Evolutionary conservation across 2,113 vertebrate species (phyloP).

Genomic region (Mus pahari): DNA sequence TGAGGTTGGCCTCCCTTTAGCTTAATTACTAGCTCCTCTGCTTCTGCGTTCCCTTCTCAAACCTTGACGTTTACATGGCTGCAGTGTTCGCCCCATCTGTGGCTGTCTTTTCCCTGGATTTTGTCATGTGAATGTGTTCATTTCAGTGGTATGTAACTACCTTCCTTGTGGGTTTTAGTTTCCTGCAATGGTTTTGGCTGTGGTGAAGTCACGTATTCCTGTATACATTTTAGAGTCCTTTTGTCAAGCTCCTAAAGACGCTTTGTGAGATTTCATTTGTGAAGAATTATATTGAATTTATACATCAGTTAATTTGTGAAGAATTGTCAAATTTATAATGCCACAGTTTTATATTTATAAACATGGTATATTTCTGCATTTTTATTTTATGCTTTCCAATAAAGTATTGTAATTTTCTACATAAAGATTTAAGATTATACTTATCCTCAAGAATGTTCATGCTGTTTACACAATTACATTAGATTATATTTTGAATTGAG

Average conservation of each 20-base stretch:
- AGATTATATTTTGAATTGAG: constrained; percentile 1
- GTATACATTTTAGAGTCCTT: constrained; percentile 1
- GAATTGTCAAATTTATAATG: constrained; percentile 37
- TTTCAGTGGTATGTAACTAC: not conserved
- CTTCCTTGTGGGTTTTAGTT: constrained; percentile 41
- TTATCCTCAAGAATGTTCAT: not conserved
- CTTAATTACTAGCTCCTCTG: constrained; percentile 18
- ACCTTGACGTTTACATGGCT: not conserved
- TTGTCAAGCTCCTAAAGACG: constrained; percentile 1
- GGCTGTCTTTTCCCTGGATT: constrained; percentile 33
- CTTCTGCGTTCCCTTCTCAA: not conserved
- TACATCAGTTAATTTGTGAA: constrained; percentile 18
- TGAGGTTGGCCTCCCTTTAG: not conserved
- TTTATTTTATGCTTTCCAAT: constrained; percentile 9
- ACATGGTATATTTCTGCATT: not conserved
- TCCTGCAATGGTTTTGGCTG: not conserved
- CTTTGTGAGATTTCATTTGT: constrained; percentile 19
- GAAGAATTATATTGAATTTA: constrained; percentile 11
- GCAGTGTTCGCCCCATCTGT: not conserved
- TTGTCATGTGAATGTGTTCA: not conserved
- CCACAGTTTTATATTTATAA: constrained; percentile 24
- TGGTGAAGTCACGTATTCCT: not conserved
- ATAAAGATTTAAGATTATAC: constrained; percentile 2
- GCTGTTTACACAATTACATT: constrained; percentile 27
- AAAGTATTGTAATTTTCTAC: constrained; percentile 48